Base-by-base conservation (phyloP, 2,113 vertebrate species). In the Eulemur macaco region DNA sequence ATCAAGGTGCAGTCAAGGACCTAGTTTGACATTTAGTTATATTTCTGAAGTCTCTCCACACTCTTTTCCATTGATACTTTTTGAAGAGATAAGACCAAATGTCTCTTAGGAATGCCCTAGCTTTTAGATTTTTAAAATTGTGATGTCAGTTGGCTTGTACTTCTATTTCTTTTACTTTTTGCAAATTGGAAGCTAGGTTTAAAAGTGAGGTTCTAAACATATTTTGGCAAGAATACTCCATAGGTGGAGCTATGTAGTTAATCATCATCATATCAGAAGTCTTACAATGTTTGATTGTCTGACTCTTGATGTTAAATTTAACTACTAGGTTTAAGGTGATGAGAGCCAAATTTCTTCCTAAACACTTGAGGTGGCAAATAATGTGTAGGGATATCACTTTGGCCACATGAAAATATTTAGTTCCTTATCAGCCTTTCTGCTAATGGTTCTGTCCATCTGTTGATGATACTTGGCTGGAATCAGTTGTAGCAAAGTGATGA, bases 131-230 rank as follows among this genome's bases (percentile, higher is more conserved):
- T 80, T 89, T 45, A 23, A 73, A 89, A 47, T 50, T 85, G 5
- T 66, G 20, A 21, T 42, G 29, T 69, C 6, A 73, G 0, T 94
- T 76, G 37, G 18, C 31, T 63, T 63, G 25, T 63, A 64, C 5
- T 39, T 37, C 13, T 85, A 12, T 63, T 5, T 69, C 37, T 64
- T 92, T 92, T 56, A 50, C 86, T 87, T 84, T 12, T 42, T 82
- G 2, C 45, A 29, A 23, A 63, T 63, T 69, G 29, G 27, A 69
- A 77, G 31, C 76, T 82, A 90, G n/a, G 8, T 95, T 81, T 91
- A 85, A 94, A 95, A 82, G 8, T 50, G 76, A 76, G 58, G 15
- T 88, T 84, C n/a, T 95, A 91, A 86, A 83, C 23, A 64, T 82
- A n/a, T 21, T 85, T 95, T 78, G 52, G 4, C 45, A 85, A 42